Percentiles rank a stretch among this genome's conserved stretches.
Conservation (phyloP, 2,797 vertebrate species). For the Pipistrellus nathusii region DNA sequence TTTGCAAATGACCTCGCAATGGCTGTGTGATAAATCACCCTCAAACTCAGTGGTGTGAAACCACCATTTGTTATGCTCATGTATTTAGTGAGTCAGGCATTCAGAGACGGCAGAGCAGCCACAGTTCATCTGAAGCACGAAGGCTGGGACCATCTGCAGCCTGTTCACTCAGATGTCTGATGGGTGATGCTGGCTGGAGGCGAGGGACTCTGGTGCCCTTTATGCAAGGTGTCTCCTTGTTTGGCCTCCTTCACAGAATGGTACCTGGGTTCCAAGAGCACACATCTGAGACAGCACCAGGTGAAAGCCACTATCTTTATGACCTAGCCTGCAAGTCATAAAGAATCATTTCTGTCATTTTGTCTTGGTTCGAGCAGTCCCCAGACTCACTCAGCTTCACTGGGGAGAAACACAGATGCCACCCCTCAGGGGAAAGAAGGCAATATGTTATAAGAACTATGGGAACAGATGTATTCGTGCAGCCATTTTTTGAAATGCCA, state of each 20-base stretch:
- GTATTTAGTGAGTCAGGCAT: not conserved
- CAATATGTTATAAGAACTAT: not conserved
- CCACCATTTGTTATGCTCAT: not conserved
- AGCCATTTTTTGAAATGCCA: not conserved
- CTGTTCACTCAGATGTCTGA: not conserved
- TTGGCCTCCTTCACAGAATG: not conserved
- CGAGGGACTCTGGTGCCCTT: not conserved
- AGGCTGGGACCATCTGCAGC: not conserved
- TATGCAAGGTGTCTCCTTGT: not conserved
- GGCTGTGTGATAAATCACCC: not conserved
- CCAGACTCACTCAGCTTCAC: not conserved
- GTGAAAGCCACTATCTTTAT: not conserved
- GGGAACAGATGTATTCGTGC: fast-evolving
- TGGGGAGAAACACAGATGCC: not conserved
- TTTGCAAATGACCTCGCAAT: not conserved
- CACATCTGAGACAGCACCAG: not conserved
- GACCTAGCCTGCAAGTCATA: not conserved
- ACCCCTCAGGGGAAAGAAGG: not conserved
- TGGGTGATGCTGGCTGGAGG: not conserved
- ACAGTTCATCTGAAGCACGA: not conserved
- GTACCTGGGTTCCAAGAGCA: not conserved
- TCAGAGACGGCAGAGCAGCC: fast-evolving
- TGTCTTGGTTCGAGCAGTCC: not conserved
- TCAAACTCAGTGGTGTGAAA: not conserved
- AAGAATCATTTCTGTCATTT: not conserved